Base-by-base conservation (phyloP, 2,888 invertebrate species). In the Rhingia campestris region DNA sequence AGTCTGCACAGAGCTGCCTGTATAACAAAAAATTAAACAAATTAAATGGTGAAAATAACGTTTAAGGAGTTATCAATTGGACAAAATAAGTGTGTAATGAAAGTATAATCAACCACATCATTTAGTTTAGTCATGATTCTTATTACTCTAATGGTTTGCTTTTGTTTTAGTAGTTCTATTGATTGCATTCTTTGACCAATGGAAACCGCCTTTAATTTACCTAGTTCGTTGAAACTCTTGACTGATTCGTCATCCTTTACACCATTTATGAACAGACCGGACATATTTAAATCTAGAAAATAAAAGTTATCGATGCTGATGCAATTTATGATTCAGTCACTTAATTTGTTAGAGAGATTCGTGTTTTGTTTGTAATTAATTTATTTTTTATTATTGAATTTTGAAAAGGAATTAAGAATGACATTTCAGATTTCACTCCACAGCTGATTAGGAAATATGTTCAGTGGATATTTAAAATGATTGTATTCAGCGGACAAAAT, bases 1-100 rank as follows among this genome's bases (percentile, higher is more conserved):
- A 86, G 93, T 92, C 89, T 95, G 94, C 33, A 93, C 92, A 3
- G 92, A 91, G 45, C 91, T 89, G 90, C 93, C 96, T 96, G 2
- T 5, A 7, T 12, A 6, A 53, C 5, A 39, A 33, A 56, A 47
- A 37, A 53, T 58, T 53, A 35, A 30, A 56, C 6, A 37, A 9
- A 30, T 7, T 51, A 7, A 56, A 64, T 51, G 49, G 54, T 7
- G 33, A 12, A 59, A 7, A 33, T 32, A 6, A 22, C 22, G 22
- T 22, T 22, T 22, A 22, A 1, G 22, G 22, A 2, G 1, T 22
- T 22, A 2, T 2, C 22, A 22, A 2, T 22, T 22, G 22, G 22
- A 22, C 22, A 22, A 22, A 22, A 22, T 22, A 22, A 22, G 22
- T 22, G 22, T 22, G 22, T 2, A 2, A 22, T 22, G 22, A 22